These are phyloP conservation scores for Phylloscopus collybita DNA, from an alignment of 2,797 vertebrate species.

Conservation along the genomic window DNA sequence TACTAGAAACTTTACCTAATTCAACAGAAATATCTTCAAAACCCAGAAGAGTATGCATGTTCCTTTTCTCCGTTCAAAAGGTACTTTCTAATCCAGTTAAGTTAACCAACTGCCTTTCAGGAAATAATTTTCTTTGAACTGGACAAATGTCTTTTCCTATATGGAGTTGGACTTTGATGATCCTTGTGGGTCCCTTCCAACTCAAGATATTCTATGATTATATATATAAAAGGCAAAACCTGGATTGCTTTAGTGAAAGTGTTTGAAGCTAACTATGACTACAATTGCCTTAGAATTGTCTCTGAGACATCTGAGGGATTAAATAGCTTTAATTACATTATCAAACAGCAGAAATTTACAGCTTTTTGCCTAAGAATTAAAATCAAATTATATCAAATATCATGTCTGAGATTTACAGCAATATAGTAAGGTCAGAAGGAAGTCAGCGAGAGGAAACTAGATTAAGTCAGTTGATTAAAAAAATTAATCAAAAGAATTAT, in stretches of 20 bases:
- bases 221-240: background rate
- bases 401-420: background rate
- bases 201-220: too few species aligned
- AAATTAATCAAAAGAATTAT: background rate
- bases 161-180: background rate
- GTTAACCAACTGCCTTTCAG: constrained; percentile 10
- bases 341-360: background rate
- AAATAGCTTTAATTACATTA: background rate
- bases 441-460: background rate
- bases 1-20: background rate
- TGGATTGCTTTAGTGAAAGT: background rate
- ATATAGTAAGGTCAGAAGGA: background rate
- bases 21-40: constrained; percentile 1
- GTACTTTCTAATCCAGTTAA: background rate
- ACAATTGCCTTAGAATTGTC: background rate
- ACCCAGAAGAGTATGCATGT: background rate
- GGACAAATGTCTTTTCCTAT: background rate
- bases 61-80: background rate
- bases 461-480: background rate
- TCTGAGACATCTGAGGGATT: background rate
- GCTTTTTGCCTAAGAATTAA: background rate
- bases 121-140: constrained; percentile 37
- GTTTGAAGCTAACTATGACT: background rate
- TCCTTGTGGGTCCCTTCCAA: background rate
- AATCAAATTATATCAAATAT: background rate